Evolutionary conservation across 2,113 vertebrate species (phyloP).

Genomic region (Athene cunicularia): DNA sequence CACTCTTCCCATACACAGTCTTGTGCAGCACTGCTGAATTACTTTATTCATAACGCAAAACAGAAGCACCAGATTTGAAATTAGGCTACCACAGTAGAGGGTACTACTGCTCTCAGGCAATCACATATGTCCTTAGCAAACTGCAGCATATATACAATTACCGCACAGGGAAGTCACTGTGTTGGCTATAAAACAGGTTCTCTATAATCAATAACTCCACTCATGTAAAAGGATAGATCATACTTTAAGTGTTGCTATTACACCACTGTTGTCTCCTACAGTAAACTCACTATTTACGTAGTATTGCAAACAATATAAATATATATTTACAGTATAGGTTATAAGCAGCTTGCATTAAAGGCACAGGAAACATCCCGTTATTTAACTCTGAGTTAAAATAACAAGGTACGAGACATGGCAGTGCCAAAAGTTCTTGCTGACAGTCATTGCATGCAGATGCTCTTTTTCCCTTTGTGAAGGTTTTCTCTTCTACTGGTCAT

Average conservation of each 20-base stretch:
- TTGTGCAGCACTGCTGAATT: slow-evolving; percentile 46
- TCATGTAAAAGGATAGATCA: neutral
- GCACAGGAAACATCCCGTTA: neutral
- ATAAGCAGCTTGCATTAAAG: neutral
- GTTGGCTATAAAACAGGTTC: neutral
- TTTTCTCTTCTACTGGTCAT: neutral
- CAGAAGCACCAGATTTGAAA: slow-evolving; percentile 71
- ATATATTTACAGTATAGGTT: neutral
- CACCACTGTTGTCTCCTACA: neutral
- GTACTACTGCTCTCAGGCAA: slow-evolving; percentile 54
- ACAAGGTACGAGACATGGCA: neutral
- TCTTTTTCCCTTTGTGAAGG: neutral
- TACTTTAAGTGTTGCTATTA: slow-evolving; percentile 19
- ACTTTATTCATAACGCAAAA: slow-evolving; percentile 65
- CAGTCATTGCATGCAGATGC: neutral
- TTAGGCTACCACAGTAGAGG: slow-evolving; percentile 58
- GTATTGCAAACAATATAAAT: neutral
- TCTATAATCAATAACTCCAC: slow-evolving; percentile 18
- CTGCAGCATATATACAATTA: slow-evolving; percentile 35
- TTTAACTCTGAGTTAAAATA: neutral
- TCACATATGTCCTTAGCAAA: slow-evolving; percentile 49
- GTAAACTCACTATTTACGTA: neutral
- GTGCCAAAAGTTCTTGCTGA: neutral
- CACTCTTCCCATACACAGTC: neutral
- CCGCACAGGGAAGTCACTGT: slow-evolving; percentile 25